Conservation (phyloP, 2,113 vertebrate species). For the Genyomyrus donnyi region DNA sequence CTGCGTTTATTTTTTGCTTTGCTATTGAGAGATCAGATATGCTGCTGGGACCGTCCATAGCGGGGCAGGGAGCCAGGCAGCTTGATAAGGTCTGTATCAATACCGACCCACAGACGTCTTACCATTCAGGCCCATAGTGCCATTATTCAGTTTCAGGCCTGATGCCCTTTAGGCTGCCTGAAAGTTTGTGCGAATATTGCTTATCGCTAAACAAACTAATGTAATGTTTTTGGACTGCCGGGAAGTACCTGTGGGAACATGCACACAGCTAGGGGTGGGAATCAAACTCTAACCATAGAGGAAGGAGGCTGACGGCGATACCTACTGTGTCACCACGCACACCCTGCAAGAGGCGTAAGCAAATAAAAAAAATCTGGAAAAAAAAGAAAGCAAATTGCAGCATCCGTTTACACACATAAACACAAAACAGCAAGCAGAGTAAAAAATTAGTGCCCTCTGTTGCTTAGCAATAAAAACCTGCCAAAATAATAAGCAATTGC, state of each 20-base stretch:
- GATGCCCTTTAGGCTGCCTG: not conserved
- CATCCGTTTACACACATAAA: not conserved
- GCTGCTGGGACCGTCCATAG: not conserved
- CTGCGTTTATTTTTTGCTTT: not conserved
- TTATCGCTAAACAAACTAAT: not conserved
- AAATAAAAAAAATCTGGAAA: not conserved
- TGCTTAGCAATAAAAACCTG: conserved; percentile 23
- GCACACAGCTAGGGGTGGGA: not conserved
- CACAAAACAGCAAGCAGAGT: not conserved
- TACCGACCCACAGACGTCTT: not conserved
- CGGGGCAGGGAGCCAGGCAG: not conserved
- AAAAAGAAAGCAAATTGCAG: not conserved
- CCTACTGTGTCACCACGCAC: not conserved
- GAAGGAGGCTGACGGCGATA: not conserved
- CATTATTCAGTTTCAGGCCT: not conserved
- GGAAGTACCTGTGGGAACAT: not conserved
- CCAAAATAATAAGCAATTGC: conserved; percentile 1
- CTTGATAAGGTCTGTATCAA: not conserved
- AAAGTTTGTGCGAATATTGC: not conserved
- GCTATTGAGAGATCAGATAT: not conserved
- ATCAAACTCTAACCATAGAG: not conserved
- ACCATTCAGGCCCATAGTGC: not conserved
- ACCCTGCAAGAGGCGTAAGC: not conserved
- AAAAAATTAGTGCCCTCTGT: not conserved
- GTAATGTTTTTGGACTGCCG: not conserved